Evolutionary conservation across 1,140 invertebrate genomes (phyloP), one percentile per base, ranked within the genome.

Genomic region (Brachionus manjavacas): DNA sequence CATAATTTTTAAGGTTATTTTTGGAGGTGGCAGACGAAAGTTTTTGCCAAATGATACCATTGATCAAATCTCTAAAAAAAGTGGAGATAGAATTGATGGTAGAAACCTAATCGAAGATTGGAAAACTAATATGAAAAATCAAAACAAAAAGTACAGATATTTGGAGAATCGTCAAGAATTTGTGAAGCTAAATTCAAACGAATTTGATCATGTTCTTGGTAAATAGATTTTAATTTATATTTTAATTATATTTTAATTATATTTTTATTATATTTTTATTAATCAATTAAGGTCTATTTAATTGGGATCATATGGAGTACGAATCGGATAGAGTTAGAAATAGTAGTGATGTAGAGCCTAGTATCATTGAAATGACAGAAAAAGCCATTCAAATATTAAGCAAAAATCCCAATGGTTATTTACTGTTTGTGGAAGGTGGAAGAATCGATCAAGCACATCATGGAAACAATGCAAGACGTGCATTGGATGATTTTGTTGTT

Each of bases 401-500:
- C 28, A 94, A 93, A 85, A 94, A 94, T 86, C 90, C 92, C 6
- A 93, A 94, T 46, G 96, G 96, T 31, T 96, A 93, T 88, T 95
- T 96, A 87, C 89, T 96, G 12, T 93, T 96, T 86, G 94, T 96
- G 4, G 95, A 96, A 92, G 94, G 94, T 94, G 91, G 90, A 8
- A 86, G 88, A 41, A 96, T 98, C 52, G 96, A 97, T 89, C 93
- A 93, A 85, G 94, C 93, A 0, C 94, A 97, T 89, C 96, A 97
- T 89, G 90, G 92, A 28, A 94, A 93, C 0, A 91, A 93, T 39
- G 95, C 94, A 0, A 91, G 92, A 74, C 92, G 92, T 84, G 94
- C 95, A 0, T 88, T 97, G 0, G 89, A 92, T 72, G 96, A 98
- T 89, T 92, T 94, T 0, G 87, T 94, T 0, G 92, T 92, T 14